Conservation (phyloP, 2,113 vertebrate genomes). For the Leptobrachium leishanense region DNA sequence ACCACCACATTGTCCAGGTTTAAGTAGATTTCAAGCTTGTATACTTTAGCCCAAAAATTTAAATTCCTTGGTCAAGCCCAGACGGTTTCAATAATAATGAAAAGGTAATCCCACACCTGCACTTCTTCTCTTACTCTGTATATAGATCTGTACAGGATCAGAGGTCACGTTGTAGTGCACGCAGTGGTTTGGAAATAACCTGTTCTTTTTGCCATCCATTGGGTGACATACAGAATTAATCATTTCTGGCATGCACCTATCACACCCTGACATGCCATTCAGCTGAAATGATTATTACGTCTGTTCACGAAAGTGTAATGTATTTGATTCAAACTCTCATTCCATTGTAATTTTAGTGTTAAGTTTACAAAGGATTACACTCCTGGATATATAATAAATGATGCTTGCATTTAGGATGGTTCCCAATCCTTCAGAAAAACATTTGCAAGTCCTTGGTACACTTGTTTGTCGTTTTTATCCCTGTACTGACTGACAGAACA, state of each 20-base stretch:
- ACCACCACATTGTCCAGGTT: no score
- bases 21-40: no score
- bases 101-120: no score
- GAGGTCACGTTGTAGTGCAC: not conserved
- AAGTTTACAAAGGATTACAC: constrained; percentile 1
- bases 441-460: no score
- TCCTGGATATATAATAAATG: not conserved
- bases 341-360: not conserved
- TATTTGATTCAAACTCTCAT: not conserved
- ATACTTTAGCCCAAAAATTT: no score
- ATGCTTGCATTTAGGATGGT: not conserved
- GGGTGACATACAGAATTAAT: constrained; percentile 1
- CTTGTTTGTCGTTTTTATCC: no score
- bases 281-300: constrained; percentile 3
- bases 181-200: not conserved
- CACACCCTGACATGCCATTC: constrained; percentile 32
- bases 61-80: no score
- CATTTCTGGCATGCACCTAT: constrained; percentile 1
- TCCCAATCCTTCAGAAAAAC: not conserved
- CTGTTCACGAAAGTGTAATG: not conserved
- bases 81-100: no score
- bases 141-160: no score
- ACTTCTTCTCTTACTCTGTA: no score
- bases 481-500: no score
- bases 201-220: not conserved